Evolutionary conservation across 2,888 invertebrate genomes (phyloP).

Genomic region (Cynaeus angustus): DNA sequence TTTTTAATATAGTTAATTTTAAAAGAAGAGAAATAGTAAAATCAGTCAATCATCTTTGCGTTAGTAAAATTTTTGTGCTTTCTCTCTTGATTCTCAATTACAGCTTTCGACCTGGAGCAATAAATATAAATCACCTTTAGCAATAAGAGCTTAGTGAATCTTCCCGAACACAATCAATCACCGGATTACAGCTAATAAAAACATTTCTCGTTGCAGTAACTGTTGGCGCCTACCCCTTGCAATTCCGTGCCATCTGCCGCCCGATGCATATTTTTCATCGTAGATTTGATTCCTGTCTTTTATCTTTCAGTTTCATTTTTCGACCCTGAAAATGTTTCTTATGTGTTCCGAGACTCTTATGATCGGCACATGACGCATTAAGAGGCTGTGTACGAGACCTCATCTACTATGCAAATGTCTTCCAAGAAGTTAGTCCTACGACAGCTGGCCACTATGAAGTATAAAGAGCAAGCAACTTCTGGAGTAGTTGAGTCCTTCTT

Average conservation of each 20-base stretch:
- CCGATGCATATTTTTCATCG: constrained; percentile 71
- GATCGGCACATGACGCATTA: constrained; percentile 57
- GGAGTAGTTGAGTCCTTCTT: constrained; percentile 56
- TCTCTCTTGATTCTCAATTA: constrained; percentile 19
- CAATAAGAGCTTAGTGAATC: constrained; percentile 56
- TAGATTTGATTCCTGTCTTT: constrained; percentile 64
- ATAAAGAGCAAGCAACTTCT: constrained; percentile 71
- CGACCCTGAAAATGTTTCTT: constrained; percentile 48
- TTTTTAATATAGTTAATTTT: no score
- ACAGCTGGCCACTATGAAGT: constrained; percentile 76
- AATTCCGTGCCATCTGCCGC: constrained; percentile 67
- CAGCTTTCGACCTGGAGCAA: constrained; percentile 13
- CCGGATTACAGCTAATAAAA: constrained; percentile 72
- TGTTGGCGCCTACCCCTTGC: constrained; percentile 68
- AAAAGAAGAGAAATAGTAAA: no score
- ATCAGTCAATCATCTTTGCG: no score
- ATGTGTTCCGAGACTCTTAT: constrained; percentile 34
- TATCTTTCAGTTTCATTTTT: constrained; percentile 59
- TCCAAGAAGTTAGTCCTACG: constrained; percentile 70
- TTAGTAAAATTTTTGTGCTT: no score
- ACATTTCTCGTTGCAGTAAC: constrained; percentile 70
- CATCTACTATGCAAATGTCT: constrained; percentile 72
- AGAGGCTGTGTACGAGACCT: constrained; percentile 63
- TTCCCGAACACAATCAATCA: constrained; percentile 71
- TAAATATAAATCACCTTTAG: constrained; percentile 48